phyloP scores from a whole-genome alignment of 1,140 invertebrate genomes.

The Uloborus diversus region DNA sequence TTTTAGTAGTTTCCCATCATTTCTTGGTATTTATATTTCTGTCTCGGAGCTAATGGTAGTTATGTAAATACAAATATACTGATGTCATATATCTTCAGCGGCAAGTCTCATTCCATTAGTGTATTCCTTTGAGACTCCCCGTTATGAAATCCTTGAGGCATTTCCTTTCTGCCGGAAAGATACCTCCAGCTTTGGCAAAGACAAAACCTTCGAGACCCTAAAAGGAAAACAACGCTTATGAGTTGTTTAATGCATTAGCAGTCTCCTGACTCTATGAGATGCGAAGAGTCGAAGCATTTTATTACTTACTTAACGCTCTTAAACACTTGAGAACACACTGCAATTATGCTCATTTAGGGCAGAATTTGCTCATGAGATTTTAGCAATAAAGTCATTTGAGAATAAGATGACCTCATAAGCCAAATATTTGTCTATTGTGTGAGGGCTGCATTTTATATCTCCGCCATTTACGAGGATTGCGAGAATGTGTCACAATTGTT shows the following conservation, averaged over 20 bases:
- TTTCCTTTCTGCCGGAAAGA: slow-evolving; percentile 21
- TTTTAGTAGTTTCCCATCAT: too few relatives aligned
- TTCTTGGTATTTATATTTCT: too few relatives aligned
- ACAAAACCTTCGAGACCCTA: slow-evolving; percentile 15
- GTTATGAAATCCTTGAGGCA: neutral
- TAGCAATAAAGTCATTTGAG: slow-evolving; percentile 38
- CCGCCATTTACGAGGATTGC: neutral
- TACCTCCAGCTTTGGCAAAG: slow-evolving; percentile 10
- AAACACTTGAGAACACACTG: slow-evolving; percentile 9
- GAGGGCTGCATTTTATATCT: slow-evolving; percentile 25
- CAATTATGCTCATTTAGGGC: slow-evolving; percentile 18
- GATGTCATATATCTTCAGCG: too few relatives aligned
- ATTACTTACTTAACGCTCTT: slow-evolving; percentile 24
- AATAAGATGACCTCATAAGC: slow-evolving; percentile 10
- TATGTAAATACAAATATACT: too few relatives aligned
- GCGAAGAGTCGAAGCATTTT: neutral
- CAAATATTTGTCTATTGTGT: slow-evolving; percentile 39
- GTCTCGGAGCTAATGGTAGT: too few relatives aligned
- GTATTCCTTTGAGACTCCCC: neutral
- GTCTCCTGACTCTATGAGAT: slow-evolving; percentile 1
- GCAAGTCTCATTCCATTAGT: slow-evolving; percentile 27
- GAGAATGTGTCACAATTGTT: neutral
- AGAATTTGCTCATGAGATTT: neutral
- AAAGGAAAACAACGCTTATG: slow-evolving; percentile 17
- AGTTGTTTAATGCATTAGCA: slow-evolving; percentile 41